Evolutionary conservation across 2,888 invertebrate species (phyloP).

Genomic region (Strigamia maritima): DNA sequence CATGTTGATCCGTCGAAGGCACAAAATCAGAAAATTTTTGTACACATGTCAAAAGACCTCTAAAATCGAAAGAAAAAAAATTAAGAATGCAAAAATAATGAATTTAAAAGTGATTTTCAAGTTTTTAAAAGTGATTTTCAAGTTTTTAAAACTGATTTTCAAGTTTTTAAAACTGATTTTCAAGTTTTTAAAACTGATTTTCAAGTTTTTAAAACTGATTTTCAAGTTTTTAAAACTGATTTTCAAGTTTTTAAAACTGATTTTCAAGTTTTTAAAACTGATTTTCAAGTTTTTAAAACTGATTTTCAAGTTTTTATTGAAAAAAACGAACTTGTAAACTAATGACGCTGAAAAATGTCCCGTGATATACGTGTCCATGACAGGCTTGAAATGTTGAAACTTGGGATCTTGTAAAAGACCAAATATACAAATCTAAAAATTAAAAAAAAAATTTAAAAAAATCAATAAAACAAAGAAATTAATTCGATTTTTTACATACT

Average conservation of each 20-base stretch:
- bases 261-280: too few species aligned
- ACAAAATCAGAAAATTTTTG: slow-evolving; percentile 86
- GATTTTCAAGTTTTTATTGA: background rate
- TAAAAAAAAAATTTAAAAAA: slow-evolving; percentile 31
- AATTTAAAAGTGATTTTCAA: too few species aligned
- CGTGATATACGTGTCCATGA: slow-evolving; percentile 89
- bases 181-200: too few species aligned
- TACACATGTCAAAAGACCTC: slow-evolving; percentile 81
- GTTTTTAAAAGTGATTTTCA: too few species aligned
- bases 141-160: too few species aligned
- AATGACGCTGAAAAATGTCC: slow-evolving; percentile 92
- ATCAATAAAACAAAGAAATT: too few species aligned
- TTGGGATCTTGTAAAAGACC: slow-evolving; percentile 83
- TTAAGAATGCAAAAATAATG: too few species aligned
- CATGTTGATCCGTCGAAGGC: slow-evolving; percentile 78
- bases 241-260: too few species aligned
- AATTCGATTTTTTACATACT: slow-evolving; percentile 55
- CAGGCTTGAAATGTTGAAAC: slow-evolving; percentile 90
- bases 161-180: too few species aligned
- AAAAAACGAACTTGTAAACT: slow-evolving; percentile 72
- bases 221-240: too few species aligned
- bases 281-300: too few species aligned
- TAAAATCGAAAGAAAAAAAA: slow-evolving; percentile 51
- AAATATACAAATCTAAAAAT: slow-evolving; percentile 71
- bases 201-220: too few species aligned